Base-by-base conservation (phyloP, 2,888 invertebrate species). In the Schizaphis graminum region DNA sequence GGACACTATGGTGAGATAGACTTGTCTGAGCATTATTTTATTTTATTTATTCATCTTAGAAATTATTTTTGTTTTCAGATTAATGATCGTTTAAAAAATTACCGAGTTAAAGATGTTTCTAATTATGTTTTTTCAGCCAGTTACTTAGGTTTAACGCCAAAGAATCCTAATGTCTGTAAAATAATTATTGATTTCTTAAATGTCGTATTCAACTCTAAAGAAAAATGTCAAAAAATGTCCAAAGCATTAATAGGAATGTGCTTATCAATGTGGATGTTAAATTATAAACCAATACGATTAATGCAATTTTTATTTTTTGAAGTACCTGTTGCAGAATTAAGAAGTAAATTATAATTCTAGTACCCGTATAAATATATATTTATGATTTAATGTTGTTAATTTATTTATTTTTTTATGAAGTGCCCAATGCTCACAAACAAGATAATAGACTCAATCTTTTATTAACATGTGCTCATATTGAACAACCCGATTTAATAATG, bases 221-320 rank as follows among this genome's bases (percentile, higher is more conserved):
- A 94, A 53, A 94, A 87, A 49, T 94, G 94, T 26, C 28, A 41
- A 61, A 87, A 44, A n/a, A 10, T 26, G 57, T 94, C 94, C 41
- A 94, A 94, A 90, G 16, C 44, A 56, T 86, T 94, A 61, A 94
- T 94, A 67, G 85, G 94, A 26, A 91, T 94, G 57, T 90, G 90
- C 87, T 86, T 94, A 90, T 94, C 94, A 4, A 90, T 94, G 90
- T 94, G 94, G 94, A 94, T 94, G 94, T 89, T 94, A 16, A 56
- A 94, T 16, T 53, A 41, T 89, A 93, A 47, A 93, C 89, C 93
- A 67, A 85, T 67, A 35, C 24, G 49, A 41, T 61, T 93, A 61
- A 85, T 93, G 41, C 28, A 89, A 47, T 93, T 93, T 89, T 49
- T 90, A 3, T 93, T 93, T 89, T 85, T 41, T 85, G 24, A 94